Evolutionary conservation across 2,797 vertebrate species (phyloP), one percentile per base, ranked within the genome.

Genomic region (Propithecus perrieri): DNA sequence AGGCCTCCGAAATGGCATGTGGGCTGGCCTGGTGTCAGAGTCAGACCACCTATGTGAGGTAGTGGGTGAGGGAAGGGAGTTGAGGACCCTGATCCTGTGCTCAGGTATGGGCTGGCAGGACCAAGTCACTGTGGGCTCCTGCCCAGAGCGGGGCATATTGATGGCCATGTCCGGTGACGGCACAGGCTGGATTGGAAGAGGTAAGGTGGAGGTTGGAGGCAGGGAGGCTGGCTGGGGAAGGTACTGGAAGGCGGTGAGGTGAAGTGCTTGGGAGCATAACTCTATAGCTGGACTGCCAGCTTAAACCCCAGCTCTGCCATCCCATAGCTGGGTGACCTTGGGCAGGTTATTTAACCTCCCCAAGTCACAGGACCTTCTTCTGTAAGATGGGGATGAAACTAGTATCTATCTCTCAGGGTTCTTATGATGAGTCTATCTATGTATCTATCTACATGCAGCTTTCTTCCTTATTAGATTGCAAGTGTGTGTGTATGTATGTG

Each of bases 161-260:
- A 10, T 4, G 4, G 35, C 10, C 2, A 0, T 33, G 24, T 57
- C 35, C 28, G 15, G 18, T 43, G n/a, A 33, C 11, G 50, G 26
- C 28, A 7, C 30, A 43, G 75, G 20, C 55, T 53, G 72, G 48
- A n/a, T 26, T 20, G 28, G 55, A 67, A 7, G 33, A 89, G 57
- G 38, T 7, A 3, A 20, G 35, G 35, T 20, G 7, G 55, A 72
- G 5, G 10, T n/a, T 4, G 20, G 53, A 41, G 57, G 15, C 33
- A 8, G 20, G 26, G 57, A 57, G n/a, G n/a, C 8, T 14, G 50
- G 81, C 12, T 69, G 12, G 8, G 7, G 55, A 57, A 55, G 46
- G 30, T 33, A 59, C 24, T 33, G 7, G 28, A n/a, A 63, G 35
- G 7, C 7, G 43, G 43, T 43, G 43, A 43, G 43, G 43, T 43